Percentiles rank a stretch among this genome's conserved stretches.
Evolutionary conservation across 2,113 vertebrate genomes (phyloP).

Genomic region (Sitta europaea): DNA sequence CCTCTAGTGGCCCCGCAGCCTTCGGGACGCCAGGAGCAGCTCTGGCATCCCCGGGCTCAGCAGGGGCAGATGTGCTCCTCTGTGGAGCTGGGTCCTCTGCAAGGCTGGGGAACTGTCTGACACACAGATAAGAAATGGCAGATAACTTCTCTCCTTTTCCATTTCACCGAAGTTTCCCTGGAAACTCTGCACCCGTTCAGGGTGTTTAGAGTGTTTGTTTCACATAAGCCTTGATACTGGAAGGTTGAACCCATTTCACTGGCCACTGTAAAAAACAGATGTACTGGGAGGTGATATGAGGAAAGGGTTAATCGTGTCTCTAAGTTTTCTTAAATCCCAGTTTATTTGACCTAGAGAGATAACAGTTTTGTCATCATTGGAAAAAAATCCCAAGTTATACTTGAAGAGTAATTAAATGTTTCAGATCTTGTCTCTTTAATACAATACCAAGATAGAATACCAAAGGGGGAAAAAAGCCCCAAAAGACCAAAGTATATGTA

Average conservation of each 20-base stretch:
- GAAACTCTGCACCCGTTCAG: not conserved
- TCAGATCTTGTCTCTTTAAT: not conserved
- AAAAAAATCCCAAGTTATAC: not conserved
- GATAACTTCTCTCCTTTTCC: not conserved
- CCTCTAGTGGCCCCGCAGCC: slow-evolving; percentile 3
- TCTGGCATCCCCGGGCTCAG: not conserved
- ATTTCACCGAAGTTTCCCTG: not conserved
- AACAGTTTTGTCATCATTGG: not conserved
- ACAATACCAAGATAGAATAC: not conserved
- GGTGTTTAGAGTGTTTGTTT: not conserved
- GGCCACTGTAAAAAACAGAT: not conserved
- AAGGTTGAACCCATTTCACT: not conserved
- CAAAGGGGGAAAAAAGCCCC: fast-evolving
- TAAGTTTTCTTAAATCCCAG: not conserved
- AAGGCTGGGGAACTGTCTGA: not conserved
- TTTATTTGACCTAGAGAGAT: not conserved
- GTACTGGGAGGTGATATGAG: not conserved
- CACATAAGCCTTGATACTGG: not conserved
- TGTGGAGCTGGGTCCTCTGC: not conserved
- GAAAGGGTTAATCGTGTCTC: not conserved
- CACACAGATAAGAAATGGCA: not conserved
- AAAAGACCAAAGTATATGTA: not conserved
- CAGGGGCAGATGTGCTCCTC: not conserved
- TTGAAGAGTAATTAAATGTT: not conserved
- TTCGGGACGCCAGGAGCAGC: not conserved